Base-by-base conservation (phyloP, 1,140 invertebrate species). In the Platorchestia sp. region DNA sequence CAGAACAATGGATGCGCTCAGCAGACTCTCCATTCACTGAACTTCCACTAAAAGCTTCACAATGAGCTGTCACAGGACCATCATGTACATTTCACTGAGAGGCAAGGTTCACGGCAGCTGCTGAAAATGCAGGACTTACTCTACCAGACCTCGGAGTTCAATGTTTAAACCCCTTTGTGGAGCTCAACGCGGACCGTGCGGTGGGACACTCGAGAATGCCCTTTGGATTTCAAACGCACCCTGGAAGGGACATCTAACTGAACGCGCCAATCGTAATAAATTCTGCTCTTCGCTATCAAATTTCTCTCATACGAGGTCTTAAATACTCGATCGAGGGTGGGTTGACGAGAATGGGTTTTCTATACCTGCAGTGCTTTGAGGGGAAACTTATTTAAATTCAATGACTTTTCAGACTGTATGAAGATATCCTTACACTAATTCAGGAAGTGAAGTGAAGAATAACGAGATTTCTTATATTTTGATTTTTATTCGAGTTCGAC, bases 1-100 rank as follows among this genome's bases (percentile, higher is more conserved):
- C 91, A 93, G 91, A 45, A 93, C 91, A 93, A 93, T 93, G 91
- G 91, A 45, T 5, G 91, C 47, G 43, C 45, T 89, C 41, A 89
- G 87, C 36, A 43, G 87, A 41, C n/a, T 41, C 41, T 89, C 42
- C 42, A 89, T 89, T 89, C 87, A 42, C 87, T 16, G 43, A 42
- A 41, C 27, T 44, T 89, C 43, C 41, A 10, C n/a, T 42, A 89
- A 89, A 89, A 89, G 87, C 22, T 44, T 89, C n/a, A 44, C 36
- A 27, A 89, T 89, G 87, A 89, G 87, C 87, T 89, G 87, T 27
- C 87, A 42, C 5, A 42, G 87, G 43, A 89, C 42, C 42, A 89
- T 44, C 5, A 42, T 89, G 87, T 5, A 42, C n/a, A 22, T 89
- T 89, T 19, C 87, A 42, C 10, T 36, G 59, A 75, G 87, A 10